These are phyloP conservation scores for Lepus americanus DNA, from an alignment of 2,113 vertebrate species.

Conservation along the genomic window DNA sequence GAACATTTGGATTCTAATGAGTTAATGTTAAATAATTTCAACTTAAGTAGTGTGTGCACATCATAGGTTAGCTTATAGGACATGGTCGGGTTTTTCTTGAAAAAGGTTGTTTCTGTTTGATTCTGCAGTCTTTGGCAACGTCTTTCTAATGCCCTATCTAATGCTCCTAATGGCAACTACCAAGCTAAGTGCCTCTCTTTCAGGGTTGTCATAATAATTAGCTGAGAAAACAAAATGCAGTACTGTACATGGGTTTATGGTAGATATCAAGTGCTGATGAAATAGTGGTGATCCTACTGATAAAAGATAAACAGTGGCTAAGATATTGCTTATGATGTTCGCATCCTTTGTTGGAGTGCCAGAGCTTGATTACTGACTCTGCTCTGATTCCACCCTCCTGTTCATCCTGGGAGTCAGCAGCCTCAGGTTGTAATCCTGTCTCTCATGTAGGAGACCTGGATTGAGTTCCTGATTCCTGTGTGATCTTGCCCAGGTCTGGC, in stretches of 20 bases:
- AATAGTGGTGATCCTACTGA: not conserved
- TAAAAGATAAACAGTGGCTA: no score
- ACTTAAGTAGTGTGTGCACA: not conserved
- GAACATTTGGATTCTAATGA: not conserved
- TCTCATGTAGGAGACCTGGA: no score
- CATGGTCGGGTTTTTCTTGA: not conserved
- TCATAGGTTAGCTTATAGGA: not conserved
- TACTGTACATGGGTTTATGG: not conserved
- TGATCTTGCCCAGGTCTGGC: no score
- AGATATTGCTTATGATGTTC: no score
- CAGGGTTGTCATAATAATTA: not conserved
- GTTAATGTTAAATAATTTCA: not conserved
- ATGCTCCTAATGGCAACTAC: not conserved
- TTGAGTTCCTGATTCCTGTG: no score
- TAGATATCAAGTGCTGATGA: not conserved
- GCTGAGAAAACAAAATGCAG: not conserved
- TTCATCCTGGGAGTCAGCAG: no score
- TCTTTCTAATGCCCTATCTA: not conserved
- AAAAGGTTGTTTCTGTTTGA: conserved; percentile 1
- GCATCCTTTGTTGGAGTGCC: no score
- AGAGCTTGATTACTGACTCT: no score
- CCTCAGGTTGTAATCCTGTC: no score
- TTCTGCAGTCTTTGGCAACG: not conserved
- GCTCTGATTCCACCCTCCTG: no score
- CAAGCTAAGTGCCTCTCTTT: not conserved